phyloP scores from a whole-genome alignment of 2,797 vertebrate genomes.

The Eupleurogrammus muticus region DNA sequence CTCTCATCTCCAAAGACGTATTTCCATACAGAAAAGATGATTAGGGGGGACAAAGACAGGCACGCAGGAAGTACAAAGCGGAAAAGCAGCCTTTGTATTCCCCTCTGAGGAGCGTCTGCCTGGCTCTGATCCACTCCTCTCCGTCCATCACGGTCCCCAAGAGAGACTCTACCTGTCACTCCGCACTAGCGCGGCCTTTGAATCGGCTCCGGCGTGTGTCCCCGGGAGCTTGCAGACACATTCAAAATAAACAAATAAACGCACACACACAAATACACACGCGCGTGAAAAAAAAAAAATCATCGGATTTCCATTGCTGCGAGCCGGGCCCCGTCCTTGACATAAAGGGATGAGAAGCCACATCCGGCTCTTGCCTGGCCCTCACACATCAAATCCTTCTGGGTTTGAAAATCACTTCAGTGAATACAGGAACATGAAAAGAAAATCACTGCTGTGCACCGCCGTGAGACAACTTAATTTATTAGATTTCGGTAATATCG shows the following conservation, averaged over 20 bases:
- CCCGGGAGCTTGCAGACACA: slow-evolving; percentile 45
- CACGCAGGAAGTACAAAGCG: slow-evolving; percentile 74
- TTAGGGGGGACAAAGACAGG: slow-evolving; percentile 71
- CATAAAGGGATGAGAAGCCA: slow-evolving; percentile 29
- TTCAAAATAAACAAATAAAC: slow-evolving; percentile 65
- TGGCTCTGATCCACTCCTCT: slow-evolving; percentile 69
- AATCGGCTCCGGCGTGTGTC: slow-evolving; percentile 50
- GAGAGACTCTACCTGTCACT: slow-evolving; percentile 79
- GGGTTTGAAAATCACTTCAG: slow-evolving; percentile 28
- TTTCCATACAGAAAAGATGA: slow-evolving; percentile 75
- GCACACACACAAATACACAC: slow-evolving; percentile 10
- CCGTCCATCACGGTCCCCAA: slow-evolving; percentile 75
- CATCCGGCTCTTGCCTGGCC: slow-evolving; percentile 1
- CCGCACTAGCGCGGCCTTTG: slow-evolving; percentile 62
- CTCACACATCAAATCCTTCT: slow-evolving; percentile 15
- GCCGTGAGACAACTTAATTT: slow-evolving; percentile 15
- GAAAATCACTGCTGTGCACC: slow-evolving; percentile 19
- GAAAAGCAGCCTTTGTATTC: slow-evolving; percentile 75
- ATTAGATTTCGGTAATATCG: slow-evolving; percentile 12
- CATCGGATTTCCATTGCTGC: slow-evolving; percentile 9
- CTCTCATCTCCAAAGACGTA: slow-evolving; percentile 65
- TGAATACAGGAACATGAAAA: slow-evolving; percentile 44
- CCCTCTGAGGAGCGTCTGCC: slow-evolving; percentile 64
- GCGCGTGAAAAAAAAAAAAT: slow-evolving; percentile 3
- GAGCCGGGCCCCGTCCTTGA: slow-evolving; percentile 19